Conservation (phyloP, 2,888 invertebrate species). For the Zygothrica quintamaculata region DNA sequence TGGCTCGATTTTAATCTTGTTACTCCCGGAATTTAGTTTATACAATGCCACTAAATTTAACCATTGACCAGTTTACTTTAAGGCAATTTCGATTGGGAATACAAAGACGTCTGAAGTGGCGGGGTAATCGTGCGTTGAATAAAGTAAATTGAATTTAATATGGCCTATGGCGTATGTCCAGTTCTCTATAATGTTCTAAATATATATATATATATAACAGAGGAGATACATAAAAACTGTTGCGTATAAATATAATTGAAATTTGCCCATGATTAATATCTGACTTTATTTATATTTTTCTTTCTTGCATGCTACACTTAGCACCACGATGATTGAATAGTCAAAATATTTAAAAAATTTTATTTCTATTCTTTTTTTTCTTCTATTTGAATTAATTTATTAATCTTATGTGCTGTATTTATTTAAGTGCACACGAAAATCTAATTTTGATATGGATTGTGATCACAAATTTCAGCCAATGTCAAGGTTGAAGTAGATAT, state of each 20-base stretch:
- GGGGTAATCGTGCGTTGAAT: constrained; percentile 18
- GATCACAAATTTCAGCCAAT: too few relatives aligned
- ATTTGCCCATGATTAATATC: constrained; percentile 42
- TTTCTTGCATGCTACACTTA: constrained; percentile 41
- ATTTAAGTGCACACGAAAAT: constrained; percentile 13
- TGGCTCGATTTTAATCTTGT: constrained; percentile 35
- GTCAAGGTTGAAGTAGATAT: too few relatives aligned
- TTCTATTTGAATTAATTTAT: constrained; percentile 37
- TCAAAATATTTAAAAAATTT: constrained; percentile 50
- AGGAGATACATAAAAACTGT: constrained; percentile 42
- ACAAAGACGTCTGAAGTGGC: constrained; percentile 5
- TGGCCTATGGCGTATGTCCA: constrained; percentile 8
- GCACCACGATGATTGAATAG: constrained; percentile 48
- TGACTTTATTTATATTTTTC: constrained; percentile 49
- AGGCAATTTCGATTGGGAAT: constrained; percentile 20
- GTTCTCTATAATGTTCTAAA: constrained; percentile 19
- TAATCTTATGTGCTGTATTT: constrained; percentile 31
- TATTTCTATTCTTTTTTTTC: constrained; percentile 30
- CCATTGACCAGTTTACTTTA: constrained; percentile 36
- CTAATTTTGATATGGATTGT: background rate
- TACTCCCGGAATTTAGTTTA: constrained; percentile 29
- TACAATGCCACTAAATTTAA: constrained; percentile 25
- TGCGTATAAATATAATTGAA: constrained; percentile 46
- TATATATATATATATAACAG: too few relatives aligned
- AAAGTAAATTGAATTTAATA: constrained; percentile 55